Evolutionary conservation across 2,888 invertebrate species (phyloP), one percentile per base, ranked within the genome.

Genomic region (Hydriomena furcata): DNA sequence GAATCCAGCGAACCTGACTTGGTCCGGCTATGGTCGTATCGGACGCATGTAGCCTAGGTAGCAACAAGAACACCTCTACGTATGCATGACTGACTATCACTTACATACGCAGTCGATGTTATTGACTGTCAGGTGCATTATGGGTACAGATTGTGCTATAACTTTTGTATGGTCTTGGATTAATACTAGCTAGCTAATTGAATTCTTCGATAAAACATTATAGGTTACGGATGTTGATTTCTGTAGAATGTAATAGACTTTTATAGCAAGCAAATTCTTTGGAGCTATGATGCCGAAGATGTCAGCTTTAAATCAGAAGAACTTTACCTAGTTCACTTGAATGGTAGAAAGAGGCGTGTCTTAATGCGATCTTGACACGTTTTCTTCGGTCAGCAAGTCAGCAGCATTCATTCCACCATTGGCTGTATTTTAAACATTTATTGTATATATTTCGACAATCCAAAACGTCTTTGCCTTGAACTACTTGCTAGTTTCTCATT

Each of bases 21-120:
- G 5, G 10, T 20, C 21, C 20, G 38, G 27, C 41, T 30, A 12
- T n/a, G n/a, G n/a, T n/a, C n/a, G n/a, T n/a, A n/a, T n/a, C n/a
- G n/a, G n/a, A n/a, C n/a, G n/a, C n/a, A n/a, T n/a, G n/a, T 31
- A 42, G 10, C 20, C 24, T 12, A 17, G 41, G 24, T 21, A 11
- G 27, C 8, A 24, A 8, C 28, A 34, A 24, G 28, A 41, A 3
- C 38, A 34, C 6, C 34, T n/a, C 41, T 30, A 24, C 24, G 28
- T 34, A 35, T 48, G 48, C 42, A 48, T 42, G 32, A 27, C 53
- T 52, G 50, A 27, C 46, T 50, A 42, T 31, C 51, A 41, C 32
- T 49, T 52, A 47, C 34, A 35, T 40, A 52, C 35, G 51, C 25
- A 24, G 37, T 45, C 30, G 23, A 30, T 25, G 44, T 23, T 45